A percentile compares a stretch with the other conserved stretches of the same genome.
Conservation (phyloP, 2,113 vertebrate genomes). For the Rhabdornis inornatus region DNA sequence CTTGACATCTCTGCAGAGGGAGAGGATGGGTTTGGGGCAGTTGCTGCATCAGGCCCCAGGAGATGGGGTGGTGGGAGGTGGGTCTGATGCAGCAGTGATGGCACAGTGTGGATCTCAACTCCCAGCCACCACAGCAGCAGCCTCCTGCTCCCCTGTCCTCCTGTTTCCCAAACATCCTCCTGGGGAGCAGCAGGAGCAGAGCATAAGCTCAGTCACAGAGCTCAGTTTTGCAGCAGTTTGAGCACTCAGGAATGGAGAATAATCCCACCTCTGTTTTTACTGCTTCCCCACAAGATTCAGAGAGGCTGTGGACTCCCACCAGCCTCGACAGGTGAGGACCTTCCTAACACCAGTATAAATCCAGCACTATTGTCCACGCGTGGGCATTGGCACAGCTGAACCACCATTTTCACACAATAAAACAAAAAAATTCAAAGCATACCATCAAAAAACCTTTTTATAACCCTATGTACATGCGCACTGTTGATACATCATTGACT, state of each 20-base stretch:
- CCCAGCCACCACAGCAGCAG: neutral
- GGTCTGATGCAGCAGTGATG: neutral
- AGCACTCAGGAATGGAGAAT: neutral
- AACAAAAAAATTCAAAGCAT: constrained; percentile 31
- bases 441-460: constrained; percentile 44
- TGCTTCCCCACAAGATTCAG: neutral
- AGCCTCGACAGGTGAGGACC: neutral
- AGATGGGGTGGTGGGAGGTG: neutral
- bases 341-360: accelerated
- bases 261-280: neutral
- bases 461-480: constrained; percentile 18
- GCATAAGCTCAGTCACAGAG: neutral
- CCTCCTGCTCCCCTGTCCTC: neutral
- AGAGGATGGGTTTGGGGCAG: neutral
- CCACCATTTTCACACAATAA: constrained; percentile 27
- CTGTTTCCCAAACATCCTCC: neutral
- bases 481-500: neutral
- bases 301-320: neutral
- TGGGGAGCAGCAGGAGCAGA: neutral
- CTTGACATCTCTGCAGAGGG: neutral
- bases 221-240: neutral
- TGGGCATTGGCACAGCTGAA: neutral
- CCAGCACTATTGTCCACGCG: neutral
- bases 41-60: neutral
- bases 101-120: neutral